Conservation (phyloP, 2,888 invertebrate species). For the Germaria angustata region DNA sequence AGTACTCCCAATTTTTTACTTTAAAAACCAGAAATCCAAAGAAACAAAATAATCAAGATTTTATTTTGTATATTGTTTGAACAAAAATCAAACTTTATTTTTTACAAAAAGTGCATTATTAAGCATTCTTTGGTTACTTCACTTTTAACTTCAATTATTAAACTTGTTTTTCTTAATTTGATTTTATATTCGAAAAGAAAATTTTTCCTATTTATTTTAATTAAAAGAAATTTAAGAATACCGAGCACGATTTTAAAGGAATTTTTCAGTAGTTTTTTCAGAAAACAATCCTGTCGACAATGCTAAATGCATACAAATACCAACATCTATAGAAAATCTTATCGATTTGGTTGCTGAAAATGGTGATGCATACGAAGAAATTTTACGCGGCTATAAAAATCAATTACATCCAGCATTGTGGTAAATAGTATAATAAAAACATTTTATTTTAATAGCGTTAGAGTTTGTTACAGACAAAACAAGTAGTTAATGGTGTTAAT, state of each 20-base stretch:
- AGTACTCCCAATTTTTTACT: constrained; percentile 24
- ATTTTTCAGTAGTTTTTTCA: constrained; percentile 80
- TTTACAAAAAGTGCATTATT: constrained; percentile 1
- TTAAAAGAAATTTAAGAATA: constrained; percentile 28
- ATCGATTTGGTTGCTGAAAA: constrained; percentile 83
- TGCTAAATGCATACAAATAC: constrained; percentile 76
- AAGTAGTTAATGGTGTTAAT: background rate
- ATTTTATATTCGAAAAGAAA: constrained; percentile 10
- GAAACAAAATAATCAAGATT: constrained; percentile 1
- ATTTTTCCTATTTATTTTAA: constrained; percentile 1
- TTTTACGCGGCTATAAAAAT: constrained; percentile 81
- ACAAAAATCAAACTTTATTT: background rate
- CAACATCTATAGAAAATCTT: constrained; percentile 82
- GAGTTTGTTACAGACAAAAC: constrained; percentile 9
- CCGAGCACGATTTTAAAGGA: constrained; percentile 76
- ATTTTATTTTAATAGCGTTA: background rate
- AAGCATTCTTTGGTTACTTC: background rate
- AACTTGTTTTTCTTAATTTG: constrained; percentile 14
- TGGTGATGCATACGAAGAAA: constrained; percentile 85
- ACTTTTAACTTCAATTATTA: constrained; percentile 9
- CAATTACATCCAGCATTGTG: constrained; percentile 80
- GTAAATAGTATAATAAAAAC: constrained; percentile 73
- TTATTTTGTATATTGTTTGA: background rate
- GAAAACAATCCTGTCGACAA: constrained; percentile 75
- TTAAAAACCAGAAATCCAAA: constrained; percentile 12